Conservation (phyloP, 2,797 vertebrate genomes). For the Myotis planiceps region DNA sequence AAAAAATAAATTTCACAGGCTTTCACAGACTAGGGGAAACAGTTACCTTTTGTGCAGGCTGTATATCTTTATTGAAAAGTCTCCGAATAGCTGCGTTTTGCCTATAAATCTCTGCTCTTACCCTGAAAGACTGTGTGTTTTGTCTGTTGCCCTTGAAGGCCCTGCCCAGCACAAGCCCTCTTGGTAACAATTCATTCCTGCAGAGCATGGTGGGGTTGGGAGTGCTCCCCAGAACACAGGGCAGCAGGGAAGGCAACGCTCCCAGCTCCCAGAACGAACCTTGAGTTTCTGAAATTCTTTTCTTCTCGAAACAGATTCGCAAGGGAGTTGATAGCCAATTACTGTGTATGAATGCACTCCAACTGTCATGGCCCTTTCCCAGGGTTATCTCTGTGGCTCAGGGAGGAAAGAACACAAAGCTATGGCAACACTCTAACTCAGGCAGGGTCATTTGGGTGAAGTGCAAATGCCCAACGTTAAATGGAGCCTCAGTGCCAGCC, state of each 20-base stretch:
- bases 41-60: constrained; percentile 84
- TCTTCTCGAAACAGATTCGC: constrained; percentile 62
- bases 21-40: constrained; percentile 79
- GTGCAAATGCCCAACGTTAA: accelerated
- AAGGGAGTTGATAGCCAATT: constrained; percentile 38
- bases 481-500: accelerated
- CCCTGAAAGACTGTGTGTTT: constrained; percentile 22
- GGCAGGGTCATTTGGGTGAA: accelerated
- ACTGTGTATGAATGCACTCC: constrained; percentile 35
- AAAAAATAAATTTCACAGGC: constrained; percentile 79
- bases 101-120: constrained; percentile 50
- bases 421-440: accelerated
- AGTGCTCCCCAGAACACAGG: constrained; percentile 37
- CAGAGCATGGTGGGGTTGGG: constrained; percentile 35
- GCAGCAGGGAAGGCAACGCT: neutral
- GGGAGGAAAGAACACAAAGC: neutral
- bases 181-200: constrained; percentile 62
- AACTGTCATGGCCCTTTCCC: accelerated
- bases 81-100: constrained; percentile 76
- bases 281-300: constrained; percentile 50
- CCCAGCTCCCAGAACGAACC: neutral
- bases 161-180: neutral
- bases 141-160: constrained; percentile 58
- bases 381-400: neutral
- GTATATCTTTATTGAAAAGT: constrained; percentile 78